Percentiles rank a stretch among this genome's conserved stretches.
phyloP scores from a whole-genome alignment of 2,113 vertebrate genomes.

The Corvus cornix region DNA sequence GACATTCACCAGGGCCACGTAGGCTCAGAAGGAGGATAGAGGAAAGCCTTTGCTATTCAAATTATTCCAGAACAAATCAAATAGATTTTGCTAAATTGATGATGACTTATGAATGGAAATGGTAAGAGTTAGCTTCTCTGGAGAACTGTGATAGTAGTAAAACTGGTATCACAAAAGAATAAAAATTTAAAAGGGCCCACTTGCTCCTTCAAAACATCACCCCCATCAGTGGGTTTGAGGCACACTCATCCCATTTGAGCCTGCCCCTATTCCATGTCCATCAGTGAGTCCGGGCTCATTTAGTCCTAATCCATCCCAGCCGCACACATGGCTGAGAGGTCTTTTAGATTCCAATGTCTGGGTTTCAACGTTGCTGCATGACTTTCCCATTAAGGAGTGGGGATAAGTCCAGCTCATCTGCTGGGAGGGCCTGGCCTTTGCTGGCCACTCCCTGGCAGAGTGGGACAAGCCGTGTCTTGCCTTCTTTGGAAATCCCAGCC shows the following conservation, averaged over 20 bases:
- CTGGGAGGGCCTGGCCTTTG: neutral
- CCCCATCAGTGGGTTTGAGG: neutral
- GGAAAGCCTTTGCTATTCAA: neutral
- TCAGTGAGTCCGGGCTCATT: neutral
- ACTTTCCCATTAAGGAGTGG: conserved; percentile 18
- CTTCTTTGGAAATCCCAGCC: conserved; percentile 24
- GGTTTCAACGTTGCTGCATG: neutral
- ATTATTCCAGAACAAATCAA: neutral
- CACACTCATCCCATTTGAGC: neutral
- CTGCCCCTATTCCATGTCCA: neutral
- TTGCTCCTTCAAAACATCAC: neutral
- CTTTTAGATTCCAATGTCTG: neutral
- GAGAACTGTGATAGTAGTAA: neutral
- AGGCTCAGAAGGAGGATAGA: neutral
- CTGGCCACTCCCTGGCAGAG: neutral
- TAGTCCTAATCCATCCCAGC: neutral
- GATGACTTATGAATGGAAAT: neutral
- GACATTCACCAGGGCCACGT: neutral
- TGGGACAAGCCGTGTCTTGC: neutral
- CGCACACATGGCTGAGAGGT: neutral
- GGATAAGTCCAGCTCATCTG: conserved; percentile 10
- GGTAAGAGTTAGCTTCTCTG: neutral
- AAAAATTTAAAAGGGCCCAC: neutral
- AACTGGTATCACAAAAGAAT: neutral
- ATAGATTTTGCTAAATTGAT: neutral